Base-by-base conservation (phyloP, 2,888 invertebrate genomes). In the Coelinius sp. region DNA sequence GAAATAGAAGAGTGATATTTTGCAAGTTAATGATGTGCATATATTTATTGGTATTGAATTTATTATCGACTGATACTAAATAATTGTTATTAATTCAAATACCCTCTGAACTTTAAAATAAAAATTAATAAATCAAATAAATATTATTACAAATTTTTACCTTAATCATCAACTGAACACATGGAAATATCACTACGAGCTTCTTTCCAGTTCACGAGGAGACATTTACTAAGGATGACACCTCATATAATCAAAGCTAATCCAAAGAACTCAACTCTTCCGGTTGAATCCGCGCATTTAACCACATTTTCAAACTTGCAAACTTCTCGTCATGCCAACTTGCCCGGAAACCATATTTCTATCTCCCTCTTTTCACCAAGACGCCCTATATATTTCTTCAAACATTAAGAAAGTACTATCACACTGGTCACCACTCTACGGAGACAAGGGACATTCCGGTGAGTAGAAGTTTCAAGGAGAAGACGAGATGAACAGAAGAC, bases 261-360 rank as follows among this genome's bases (percentile, higher is more conserved):
- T 27, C 35, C 65, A 14, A 52, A 41, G 35, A 56, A 44, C 27
- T 35, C 65, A 27, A 31, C 27, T 68, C 31, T 46, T 41, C 25
- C 25, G 41, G 56, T 59, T 20, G 59, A 68, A 31, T 68, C 35
- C 46, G 20, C 62, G 27, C 68, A 25, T 68, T 68, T 68, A 68
- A 68, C 68, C 68, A 35, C 68, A 68, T 62, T 62, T 62, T 62
- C 68, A 68, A 62, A 68, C 68, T 68, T 22, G 31, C 22, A 49
- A 68, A 68, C 68, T 68, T 62, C 46, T 25, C 20, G 53, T 62
- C 35, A 38, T 17, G 27, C 27, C 27, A 31, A 62, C 27, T 56
- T 68, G 44, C 38, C 68, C 56, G 41, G 27, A 68, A 68, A 46
- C 62, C 59, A 68, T 59, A 27, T 59, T 56, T 62, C 49, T 25